Base-by-base conservation (phyloP, 2,113 vertebrate species). In the Tyrannus savana region DNA sequence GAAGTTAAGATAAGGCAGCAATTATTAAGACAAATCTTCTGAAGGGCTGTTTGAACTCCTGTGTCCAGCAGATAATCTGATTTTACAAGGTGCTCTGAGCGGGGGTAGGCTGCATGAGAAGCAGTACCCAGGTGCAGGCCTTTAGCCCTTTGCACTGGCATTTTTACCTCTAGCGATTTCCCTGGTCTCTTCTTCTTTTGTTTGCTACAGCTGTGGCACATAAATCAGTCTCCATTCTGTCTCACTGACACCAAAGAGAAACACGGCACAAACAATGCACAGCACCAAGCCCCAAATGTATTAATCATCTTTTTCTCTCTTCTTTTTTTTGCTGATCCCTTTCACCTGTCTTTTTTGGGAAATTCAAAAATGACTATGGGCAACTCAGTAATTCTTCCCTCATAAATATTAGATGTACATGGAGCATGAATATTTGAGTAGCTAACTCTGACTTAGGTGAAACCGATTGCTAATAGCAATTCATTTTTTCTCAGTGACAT, bases 51-150 rank as follows among this genome's bases (percentile, higher is more conserved):
- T 96, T 96, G 96, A 97, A 96, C 97, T 96, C 94, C 81, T 31
- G 77, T 94, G 84, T 96, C 92, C 95, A 95, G 93, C 94, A 79
- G 94, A 97, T 97, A 97, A 97, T 97, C 96, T 97, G 97, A 98
- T 97, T 98, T 95, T 92, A 80, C 93, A 95, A 96, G 94, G 87
- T 93, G 89, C 96, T 97, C 33, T 14, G 3, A 93, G 94, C 64
- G 14, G 92, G 90, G 77, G 56, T 30, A 84, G 71, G 4, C 84
- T 83, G 78, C 66, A 50, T 67, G 83, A 73, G 95, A 72, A 89
- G 84, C 90, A 96, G 97, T 95, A 97, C 95, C 97, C 98, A 98
- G 98, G 97, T 98, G 98, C 96, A 95, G 93, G 96, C 95, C 97
- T 97, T 97, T 77, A 97, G 97, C 97, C 95, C 97, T 96, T 96